These are phyloP conservation scores for Ooceraea biroi DNA, from an alignment of 1,140 invertebrate species.

Conservation along the genomic window DNA sequence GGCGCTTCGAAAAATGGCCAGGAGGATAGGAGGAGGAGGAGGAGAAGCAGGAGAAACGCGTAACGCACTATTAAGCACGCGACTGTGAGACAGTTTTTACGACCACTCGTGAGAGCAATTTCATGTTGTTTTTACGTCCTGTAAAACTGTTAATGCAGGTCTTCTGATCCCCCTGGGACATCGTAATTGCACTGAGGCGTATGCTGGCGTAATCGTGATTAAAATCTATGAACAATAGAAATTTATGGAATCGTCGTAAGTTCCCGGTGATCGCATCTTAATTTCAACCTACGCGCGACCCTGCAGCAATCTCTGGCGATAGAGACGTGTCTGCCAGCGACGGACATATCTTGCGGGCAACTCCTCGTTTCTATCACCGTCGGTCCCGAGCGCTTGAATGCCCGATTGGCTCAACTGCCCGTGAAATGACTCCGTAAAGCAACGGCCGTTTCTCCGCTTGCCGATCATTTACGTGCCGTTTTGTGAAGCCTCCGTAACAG, in stretches of 20 bases:
- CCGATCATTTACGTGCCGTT: constrained; percentile 51
- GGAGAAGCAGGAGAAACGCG: background rate
- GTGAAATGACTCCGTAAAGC: constrained; percentile 51
- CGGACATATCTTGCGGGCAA: constrained; percentile 25
- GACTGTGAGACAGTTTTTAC: no score
- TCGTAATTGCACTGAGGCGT: background rate
- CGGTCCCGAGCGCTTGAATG: constrained; percentile 9
- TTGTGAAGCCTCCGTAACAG: background rate
- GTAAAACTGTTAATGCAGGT: background rate
- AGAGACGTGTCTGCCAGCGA: background rate
- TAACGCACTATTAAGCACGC: no score
- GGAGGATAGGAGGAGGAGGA: no score
- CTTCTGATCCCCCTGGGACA: background rate
- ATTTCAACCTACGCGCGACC: background rate
- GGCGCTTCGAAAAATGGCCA: no score
- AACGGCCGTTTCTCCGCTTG: constrained; percentile 31
- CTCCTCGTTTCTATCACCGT: constrained; percentile 25
- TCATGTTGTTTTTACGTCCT: background rate
- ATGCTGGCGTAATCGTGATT: background rate
- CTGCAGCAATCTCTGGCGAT: constrained; percentile 13
- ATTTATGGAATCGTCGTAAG: background rate
- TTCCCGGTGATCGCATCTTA: background rate
- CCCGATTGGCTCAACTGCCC: constrained; percentile 46
- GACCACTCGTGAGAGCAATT: no score
- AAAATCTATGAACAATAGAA: background rate